Percentiles rank a stretch among this genome's conserved stretches.
These are phyloP conservation scores for Crocallis elinguaria DNA, from an alignment of 2,888 invertebrate genomes.

Conservation along the genomic window DNA sequence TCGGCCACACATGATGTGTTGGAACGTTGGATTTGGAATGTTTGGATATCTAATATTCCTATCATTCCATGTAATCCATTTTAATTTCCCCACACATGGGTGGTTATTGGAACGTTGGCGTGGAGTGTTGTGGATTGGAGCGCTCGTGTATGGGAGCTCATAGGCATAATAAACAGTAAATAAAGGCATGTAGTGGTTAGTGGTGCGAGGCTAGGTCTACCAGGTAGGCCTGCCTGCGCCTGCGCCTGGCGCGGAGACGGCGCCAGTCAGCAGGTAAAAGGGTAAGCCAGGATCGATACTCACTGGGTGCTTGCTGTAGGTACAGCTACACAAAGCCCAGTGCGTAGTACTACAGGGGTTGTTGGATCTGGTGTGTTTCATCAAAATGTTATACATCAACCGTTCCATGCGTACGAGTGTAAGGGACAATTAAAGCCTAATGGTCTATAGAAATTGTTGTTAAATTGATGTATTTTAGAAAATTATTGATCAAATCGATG, in stretches of 20 bases:
- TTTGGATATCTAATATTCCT: too few species aligned
- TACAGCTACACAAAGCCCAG: neutral
- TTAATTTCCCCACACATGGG: too few species aligned
- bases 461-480: conserved; percentile 84
- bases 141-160: too few species aligned
- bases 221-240: conserved; percentile 11
- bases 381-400: conserved; percentile 19
- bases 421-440: conserved; percentile 75
- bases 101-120: too few species aligned
- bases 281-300: conserved; percentile 5
- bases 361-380: conserved; percentile 15
- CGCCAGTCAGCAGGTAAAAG: neutral
- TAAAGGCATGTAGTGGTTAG: too few species aligned
- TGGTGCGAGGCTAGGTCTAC: too few species aligned
- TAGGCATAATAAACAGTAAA: too few species aligned
- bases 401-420: conserved; percentile 66
- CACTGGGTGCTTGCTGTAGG: neutral
- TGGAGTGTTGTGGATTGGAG: too few species aligned
- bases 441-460: conserved; percentile 77
- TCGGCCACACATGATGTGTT: too few species aligned
- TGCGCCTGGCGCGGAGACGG: neutral
- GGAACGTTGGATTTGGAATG: too few species aligned
- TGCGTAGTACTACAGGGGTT: conserved; percentile 6
- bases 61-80: too few species aligned
- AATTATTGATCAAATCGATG: conserved; percentile 84